These are phyloP conservation scores for Tetragnatha versicolor DNA, from an alignment of 1,140 invertebrate species.

Conservation along the genomic window DNA sequence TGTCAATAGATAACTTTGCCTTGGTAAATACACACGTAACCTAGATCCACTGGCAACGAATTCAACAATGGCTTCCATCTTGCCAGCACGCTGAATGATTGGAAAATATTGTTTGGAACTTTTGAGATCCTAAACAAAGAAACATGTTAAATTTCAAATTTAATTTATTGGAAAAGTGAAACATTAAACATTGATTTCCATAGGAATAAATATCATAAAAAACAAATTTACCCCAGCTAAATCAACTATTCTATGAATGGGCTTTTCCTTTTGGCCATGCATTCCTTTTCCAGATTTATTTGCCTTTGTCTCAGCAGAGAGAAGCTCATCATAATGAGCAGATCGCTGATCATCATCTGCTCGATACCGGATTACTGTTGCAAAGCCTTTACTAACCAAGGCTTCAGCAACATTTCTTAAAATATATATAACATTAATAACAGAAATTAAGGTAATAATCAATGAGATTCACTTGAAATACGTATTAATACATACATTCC, in stretches of 20 bases:
- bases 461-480: background rate
- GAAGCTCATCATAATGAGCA: constrained; percentile 89
- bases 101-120: constrained; percentile 93
- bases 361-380: constrained; percentile 89
- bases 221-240: constrained; percentile 73
- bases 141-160: background rate
- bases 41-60: constrained; percentile 94
- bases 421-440: background rate
- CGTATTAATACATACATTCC: constrained; percentile 36
- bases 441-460: background rate
- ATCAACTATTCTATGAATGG: constrained; percentile 84
- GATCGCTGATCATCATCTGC: constrained; percentile 97
- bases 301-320: constrained; percentile 92
- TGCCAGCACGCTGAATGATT: constrained; percentile 79
- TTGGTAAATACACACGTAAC: constrained; percentile 89
- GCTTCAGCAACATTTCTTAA: constrained; percentile 92
- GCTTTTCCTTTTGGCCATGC: constrained; percentile 82
- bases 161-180: background rate
- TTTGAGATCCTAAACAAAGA: constrained; percentile 71
- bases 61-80: constrained; percentile 90
- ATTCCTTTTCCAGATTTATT: constrained; percentile 83
- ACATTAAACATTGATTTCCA: background rate
- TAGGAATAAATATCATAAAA: background rate
- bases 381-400: constrained; percentile 89
- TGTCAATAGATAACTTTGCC: constrained; percentile 93